Conservation (phyloP, 2,888 invertebrate species). For the Xestia rhomboidea region DNA sequence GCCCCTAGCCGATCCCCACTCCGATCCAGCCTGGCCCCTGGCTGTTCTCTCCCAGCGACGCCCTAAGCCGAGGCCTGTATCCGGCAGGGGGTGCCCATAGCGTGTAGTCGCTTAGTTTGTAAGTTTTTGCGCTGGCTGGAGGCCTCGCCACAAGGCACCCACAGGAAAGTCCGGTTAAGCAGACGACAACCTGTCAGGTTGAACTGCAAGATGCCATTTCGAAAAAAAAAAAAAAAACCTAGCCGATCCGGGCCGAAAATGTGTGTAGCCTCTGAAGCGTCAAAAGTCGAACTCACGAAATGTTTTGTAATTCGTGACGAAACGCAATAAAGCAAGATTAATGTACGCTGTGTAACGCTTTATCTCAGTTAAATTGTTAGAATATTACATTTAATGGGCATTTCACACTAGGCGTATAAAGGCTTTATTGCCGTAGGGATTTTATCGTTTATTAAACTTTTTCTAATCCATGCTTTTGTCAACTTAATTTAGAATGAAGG, state of each 20-base stretch:
- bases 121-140: too few relatives aligned
- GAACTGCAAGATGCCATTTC: too few relatives aligned
- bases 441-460: slow-evolving; percentile 6
- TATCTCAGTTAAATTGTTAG: not conserved
- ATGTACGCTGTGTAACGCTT: not conserved
- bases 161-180: too few relatives aligned
- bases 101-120: too few relatives aligned
- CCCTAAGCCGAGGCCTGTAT: too few relatives aligned
- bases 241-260: not conserved
- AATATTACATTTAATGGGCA: not conserved
- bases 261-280: not conserved
- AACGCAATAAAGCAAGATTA: slow-evolving; percentile 19
- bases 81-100: too few relatives aligned
- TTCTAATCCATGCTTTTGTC: not conserved
- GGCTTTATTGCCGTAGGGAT: not conserved
- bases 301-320: not conserved
- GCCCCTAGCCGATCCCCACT: too few relatives aligned
- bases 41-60: too few relatives aligned
- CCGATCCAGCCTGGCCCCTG: too few relatives aligned
- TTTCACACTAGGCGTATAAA: slow-evolving; percentile 1
- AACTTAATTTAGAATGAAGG: not conserved
- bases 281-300: not conserved
- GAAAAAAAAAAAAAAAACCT: too few relatives aligned
- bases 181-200: too few relatives aligned
- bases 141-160: too few relatives aligned